Base-by-base conservation (phyloP, 2,113 vertebrate genomes). In the Podarcis cretensis region DNA sequence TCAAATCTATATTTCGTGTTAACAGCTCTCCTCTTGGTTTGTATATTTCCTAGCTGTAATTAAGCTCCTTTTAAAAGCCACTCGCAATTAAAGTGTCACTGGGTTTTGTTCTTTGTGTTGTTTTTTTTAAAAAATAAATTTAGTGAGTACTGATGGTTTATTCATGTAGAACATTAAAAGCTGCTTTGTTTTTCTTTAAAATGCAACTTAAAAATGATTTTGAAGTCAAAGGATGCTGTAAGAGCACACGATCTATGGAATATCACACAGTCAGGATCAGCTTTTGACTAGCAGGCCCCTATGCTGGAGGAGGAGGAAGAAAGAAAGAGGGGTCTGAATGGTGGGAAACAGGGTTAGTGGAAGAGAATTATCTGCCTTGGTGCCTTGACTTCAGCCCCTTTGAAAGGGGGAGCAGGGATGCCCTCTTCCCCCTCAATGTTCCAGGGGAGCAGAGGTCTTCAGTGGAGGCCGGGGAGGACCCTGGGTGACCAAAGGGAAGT, bases 111-210 rank as follows among this genome's bases (percentile, higher is more conserved):
- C 43, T 48, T 48, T 9, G 43, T 48, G 69, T 87, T 35, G 35
- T 2, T 37, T 89, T 92, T 94, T 90, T 82, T 73, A 81, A 85
- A 85, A 91, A 90, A 16, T 13, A 63, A 63, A 16, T 94, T 86
- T 90, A 80, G 83, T 77, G 79, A 92, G 79, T 82, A 14, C 32
- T 88, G 83, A 84, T 91, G 89, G 81, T 87, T 89, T 40, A 88
- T 93, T 87, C 90, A 91, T 90, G 91, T 92, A 75, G 66, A 32
- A 27, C 84, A 82, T 66, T 71, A 68, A 83, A 90, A 94, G 84
- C 89, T 92, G 82, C 59, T 90, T 94, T 92, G 94, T 92, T 92
- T 68, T 71, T 48, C 10, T 6, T 87, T 91, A 91, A 89, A 87
- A 87, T 79, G 48, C 10, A 87, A 40, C 37, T 23, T 69, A 4